Evolutionary conservation across 2,797 vertebrate species (phyloP).

Genomic region (Pagetopsis macropterus): DNA sequence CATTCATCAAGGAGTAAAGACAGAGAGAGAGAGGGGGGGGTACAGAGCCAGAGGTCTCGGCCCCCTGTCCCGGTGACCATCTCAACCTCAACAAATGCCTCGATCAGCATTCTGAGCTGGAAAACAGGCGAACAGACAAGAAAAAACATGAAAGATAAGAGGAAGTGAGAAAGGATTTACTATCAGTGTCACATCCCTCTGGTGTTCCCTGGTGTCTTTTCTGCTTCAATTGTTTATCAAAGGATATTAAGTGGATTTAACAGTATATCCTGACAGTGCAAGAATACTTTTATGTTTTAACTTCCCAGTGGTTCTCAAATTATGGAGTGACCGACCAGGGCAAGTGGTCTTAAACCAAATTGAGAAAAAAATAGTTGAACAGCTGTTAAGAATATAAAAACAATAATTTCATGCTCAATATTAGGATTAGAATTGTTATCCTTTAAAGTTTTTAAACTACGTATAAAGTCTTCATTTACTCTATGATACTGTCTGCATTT

Average conservation of each 20-base stretch:
- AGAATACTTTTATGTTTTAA: background rate
- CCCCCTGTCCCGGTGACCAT: conserved; percentile 5
- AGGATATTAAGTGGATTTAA: conserved; percentile 3
- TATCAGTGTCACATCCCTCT: conserved; percentile 47
- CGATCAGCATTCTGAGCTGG: conserved; percentile 49
- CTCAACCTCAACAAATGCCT: conserved; percentile 33
- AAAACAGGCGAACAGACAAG: conserved; percentile 40
- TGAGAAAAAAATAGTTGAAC: too few species aligned
- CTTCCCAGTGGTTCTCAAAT: background rate
- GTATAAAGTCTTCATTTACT: background rate
- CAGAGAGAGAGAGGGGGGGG: too few species aligned
- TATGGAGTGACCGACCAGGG: background rate
- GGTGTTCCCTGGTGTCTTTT: conserved; percentile 27
- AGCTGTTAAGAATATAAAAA: background rate
- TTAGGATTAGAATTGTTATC: background rate
- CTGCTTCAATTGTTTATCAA: conserved; percentile 20
- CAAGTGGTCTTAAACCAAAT: background rate
- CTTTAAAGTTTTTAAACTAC: background rate
- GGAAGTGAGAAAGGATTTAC: conserved; percentile 60
- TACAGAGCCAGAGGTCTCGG: conserved; percentile 23
- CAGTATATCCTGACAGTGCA: conserved; percentile 1
- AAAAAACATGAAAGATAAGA: conserved; percentile 43
- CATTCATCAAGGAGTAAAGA: conserved; percentile 3
- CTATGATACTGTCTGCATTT: background rate
- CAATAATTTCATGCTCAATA: background rate